Evolutionary conservation across 2,888 invertebrate species (phyloP), one percentile per base, ranked within the genome.

Genomic region (Trissolcus brochymenae): DNA sequence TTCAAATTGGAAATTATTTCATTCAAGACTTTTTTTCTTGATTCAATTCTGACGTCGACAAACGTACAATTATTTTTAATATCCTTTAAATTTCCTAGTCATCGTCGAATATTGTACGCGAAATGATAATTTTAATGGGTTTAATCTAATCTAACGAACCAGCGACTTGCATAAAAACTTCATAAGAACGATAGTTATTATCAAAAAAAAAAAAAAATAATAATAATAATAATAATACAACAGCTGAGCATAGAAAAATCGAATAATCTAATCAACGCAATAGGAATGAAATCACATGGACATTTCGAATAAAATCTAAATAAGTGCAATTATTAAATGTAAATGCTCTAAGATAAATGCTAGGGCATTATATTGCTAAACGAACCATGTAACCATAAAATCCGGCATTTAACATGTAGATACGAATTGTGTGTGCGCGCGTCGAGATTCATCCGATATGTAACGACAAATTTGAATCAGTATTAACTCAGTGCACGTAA

Each of bases 391-490:
- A 56, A 66, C 25, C 40, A 56, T 29, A 41, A 46, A 60, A 62
- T 53, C 14, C 13, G 4, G 61, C 53, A 14, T 53, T 21, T 43
- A 66, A 29, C 4, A 35, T 17, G 11, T 51, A 17, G 17, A 19
- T 19, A 51, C 11, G 19, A 17, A 40, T 25, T 41, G 67, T 46
- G 68, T 68, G 67, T 68, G 72, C 67, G 77, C 77, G 68, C 65
- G 77, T 73, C 77, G 73, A 49, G 21, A 56, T 46, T 13, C 50
- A 73, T 73, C 41, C 65, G 46, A 65, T 62, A 35, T 35, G 54
- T 67, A 67, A 75, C 53, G 68, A 81, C 75, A 79, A 78, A 79
- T 79, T 77, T 76, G 77, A 77, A 80, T 77, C 79, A 80, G 79
- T 81, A 80, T 81, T 80, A 80, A 74, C 74, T 76, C 78, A 76